Percentiles rank a stretch among this genome's conserved stretches.
phyloP scores from a whole-genome alignment of 2,888 invertebrate species.

The Leucophora obtusa region DNA sequence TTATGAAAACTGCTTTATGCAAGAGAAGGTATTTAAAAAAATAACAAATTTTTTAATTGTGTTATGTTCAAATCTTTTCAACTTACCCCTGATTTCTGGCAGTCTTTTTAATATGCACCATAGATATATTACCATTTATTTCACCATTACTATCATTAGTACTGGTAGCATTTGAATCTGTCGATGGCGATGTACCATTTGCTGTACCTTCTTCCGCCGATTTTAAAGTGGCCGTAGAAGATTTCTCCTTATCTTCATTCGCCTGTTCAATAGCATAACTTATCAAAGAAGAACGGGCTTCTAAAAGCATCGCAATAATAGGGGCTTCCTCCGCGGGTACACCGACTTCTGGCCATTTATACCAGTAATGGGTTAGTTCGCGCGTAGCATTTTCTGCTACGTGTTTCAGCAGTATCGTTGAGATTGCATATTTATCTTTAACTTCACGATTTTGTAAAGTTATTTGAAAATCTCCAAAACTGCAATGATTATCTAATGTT shows the following conservation, averaged over 20 bases:
- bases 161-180: slow-evolving; percentile 33
- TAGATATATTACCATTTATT: slow-evolving; percentile 60
- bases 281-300: slow-evolving; percentile 83
- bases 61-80: slow-evolving; percentile 38
- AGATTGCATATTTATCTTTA: slow-evolving; percentile 93
- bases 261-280: slow-evolving; percentile 75
- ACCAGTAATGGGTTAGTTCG: slow-evolving; percentile 95
- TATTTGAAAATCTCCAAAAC: slow-evolving; percentile 92
- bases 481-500: slow-evolving; percentile 91
- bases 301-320: slow-evolving; percentile 91
- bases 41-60: too few species aligned
- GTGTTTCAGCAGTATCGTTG: slow-evolving; percentile 90
- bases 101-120: slow-evolving; percentile 61
- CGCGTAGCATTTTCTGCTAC: slow-evolving; percentile 89
- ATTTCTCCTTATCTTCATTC: slow-evolving; percentile 71
- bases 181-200: slow-evolving; percentile 38
- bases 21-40: too few species aligned
- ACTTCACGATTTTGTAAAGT: slow-evolving; percentile 93
- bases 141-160: slow-evolving; percentile 59
- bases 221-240: slow-evolving; percentile 62
- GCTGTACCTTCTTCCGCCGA: slow-evolving; percentile 56
- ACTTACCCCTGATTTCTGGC: slow-evolving; percentile 76
- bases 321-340: slow-evolving; percentile 91
- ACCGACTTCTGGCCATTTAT: slow-evolving; percentile 92
- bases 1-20: too few species aligned